Evolutionary conservation across 2,888 invertebrate genomes (phyloP), one percentile per base, ranked within the genome.

Genomic region (Cantharis flavilabris): DNA sequence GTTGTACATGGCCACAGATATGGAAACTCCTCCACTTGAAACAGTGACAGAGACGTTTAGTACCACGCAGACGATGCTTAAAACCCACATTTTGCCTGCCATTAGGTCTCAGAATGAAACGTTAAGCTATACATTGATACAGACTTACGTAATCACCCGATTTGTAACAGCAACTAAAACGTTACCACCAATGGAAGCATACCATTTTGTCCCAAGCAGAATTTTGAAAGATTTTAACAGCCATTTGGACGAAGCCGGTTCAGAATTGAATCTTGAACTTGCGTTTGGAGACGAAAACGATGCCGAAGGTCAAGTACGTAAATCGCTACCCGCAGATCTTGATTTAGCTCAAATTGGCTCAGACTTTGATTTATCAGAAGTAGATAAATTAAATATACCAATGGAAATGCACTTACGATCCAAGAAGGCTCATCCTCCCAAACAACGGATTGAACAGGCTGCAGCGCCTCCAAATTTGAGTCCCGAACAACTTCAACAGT

Each of bases 141-240:
- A 97, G 89, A 97, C 97, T 0, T 97, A 97, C 88, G 92, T 95
- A 84, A 91, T 97, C 20, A 96, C 97, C 0, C 91, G 97, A 85
- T 89, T 97, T 75, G 96, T 97, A 11, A 96, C 96, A 0, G 97
- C 97, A 0, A 96, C 96, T 2, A 97, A 97, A 87, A 97, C 97
- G 0, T 87, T 97, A 69, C 97, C 96, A 7, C 96, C 97, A 0
- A 93, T 95, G 92, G 96, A 96, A 86, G 93, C 92, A 80, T 96
- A 94, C 89, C 96, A 96, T 85, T 96, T 96, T 84, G 94, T 94
- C 73, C 96, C 96, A 0, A 95, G 95, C 84, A 95, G 94, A 87
- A 95, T 95, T 1, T 90, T 97, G 23, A 96, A 96, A 84, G 97
- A 97, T 87, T 96, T 97, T 87, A 96, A 96, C 84, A 95, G 95